Evolutionary conservation across 2,888 invertebrate genomes (phyloP).

Genomic region (Acrocyrtus sp.): DNA sequence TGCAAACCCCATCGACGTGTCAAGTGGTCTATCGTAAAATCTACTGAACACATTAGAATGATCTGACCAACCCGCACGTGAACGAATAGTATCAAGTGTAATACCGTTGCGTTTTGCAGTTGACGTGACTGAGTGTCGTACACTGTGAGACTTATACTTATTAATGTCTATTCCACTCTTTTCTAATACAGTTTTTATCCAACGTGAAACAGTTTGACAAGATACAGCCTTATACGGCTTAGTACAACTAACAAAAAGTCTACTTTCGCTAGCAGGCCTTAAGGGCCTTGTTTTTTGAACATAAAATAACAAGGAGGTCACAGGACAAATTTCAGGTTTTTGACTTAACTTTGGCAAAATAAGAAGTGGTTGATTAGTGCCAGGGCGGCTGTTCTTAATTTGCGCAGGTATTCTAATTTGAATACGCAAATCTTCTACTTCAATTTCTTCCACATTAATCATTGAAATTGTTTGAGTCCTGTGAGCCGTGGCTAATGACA

Average conservation of each 20-base stretch:
- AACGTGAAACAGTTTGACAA: conserved; percentile 13
- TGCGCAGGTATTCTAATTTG: not conserved
- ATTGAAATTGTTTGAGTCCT: conserved; percentile 29
- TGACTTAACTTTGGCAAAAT: conserved; percentile 3
- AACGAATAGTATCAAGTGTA: conserved; percentile 3
- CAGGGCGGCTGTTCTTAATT: conserved; percentile 10
- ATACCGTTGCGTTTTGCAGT: conserved; percentile 5
- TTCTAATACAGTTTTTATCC: not conserved
- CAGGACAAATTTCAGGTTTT: conserved; percentile 7
- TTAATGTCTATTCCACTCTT: not conserved
- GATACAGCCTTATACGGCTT: conserved; percentile 8
- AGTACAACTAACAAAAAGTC: conserved; percentile 1
- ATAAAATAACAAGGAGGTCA: too few relatives aligned
- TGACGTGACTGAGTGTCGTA: conserved; percentile 12
- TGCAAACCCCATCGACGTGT: not conserved
- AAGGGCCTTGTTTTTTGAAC: not conserved
- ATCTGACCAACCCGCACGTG: conserved; percentile 14
- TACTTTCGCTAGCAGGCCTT: not conserved
- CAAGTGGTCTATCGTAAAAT: conserved; percentile 13
- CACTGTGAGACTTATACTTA: conserved; percentile 15
- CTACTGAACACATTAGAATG: conserved; percentile 11
- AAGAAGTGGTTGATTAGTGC: conserved; percentile 7
- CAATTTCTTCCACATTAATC: conserved; percentile 23
- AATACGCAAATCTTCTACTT: not conserved
- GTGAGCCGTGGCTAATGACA: conserved; percentile 32